phyloP scores from a whole-genome alignment of 2,113 vertebrate species.

The Callocephalon fimbriatum region DNA sequence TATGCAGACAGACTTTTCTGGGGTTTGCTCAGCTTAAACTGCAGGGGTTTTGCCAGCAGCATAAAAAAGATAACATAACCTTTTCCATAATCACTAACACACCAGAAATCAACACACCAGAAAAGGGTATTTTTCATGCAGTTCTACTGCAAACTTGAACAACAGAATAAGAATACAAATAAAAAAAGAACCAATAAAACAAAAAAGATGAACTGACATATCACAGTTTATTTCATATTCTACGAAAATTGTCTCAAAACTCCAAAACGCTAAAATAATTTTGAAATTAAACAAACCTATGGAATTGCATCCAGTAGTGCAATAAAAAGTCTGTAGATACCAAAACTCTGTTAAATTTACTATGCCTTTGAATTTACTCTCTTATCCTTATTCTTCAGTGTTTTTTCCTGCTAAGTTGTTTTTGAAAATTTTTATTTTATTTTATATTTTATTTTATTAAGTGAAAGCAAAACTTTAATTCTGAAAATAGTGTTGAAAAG shows the following conservation, averaged over 20 bases:
- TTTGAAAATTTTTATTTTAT: not conserved
- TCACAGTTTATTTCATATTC: not conserved
- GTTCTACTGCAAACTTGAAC: not conserved
- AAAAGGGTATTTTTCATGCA: not conserved
- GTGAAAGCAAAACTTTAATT: not conserved
- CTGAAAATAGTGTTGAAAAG: not conserved
- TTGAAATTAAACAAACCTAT: not conserved
- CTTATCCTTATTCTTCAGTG: not conserved
- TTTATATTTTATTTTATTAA: not conserved
- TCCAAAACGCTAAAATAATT: not conserved
- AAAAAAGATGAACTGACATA: not conserved
- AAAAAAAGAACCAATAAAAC: not conserved
- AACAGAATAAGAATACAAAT: not conserved
- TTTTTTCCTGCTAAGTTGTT: not conserved
- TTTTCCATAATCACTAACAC: not conserved
- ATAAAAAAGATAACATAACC: not conserved
- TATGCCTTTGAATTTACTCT: not conserved
- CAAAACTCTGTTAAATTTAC: not conserved
- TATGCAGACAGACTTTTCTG: not conserved
- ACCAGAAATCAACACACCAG: not conserved
- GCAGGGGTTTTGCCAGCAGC: not conserved
- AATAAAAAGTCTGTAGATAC: not conserved
- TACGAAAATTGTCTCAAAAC: not conserved
- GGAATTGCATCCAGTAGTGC: not conserved
- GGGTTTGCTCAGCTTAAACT: not conserved